phyloP scores from a whole-genome alignment of 1,140 invertebrate species.

The Brachionus rubens region DNA sequence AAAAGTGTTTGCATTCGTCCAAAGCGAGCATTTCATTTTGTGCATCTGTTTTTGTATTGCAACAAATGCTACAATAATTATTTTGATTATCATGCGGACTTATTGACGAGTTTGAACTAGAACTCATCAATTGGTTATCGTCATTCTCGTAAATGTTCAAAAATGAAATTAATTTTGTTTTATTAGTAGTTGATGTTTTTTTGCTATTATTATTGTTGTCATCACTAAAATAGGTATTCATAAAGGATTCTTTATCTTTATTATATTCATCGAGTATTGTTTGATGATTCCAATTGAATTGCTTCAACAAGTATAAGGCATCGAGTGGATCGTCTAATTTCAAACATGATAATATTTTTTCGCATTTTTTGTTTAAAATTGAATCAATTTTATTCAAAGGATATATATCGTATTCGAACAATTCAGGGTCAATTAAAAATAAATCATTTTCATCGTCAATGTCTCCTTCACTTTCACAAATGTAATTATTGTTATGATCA shows the following conservation, averaged over 20 bases:
- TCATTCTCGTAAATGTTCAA: conserved; percentile 5
- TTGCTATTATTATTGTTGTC: conserved; percentile 34
- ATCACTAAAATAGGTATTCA: conserved; percentile 8
- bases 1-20: conserved; percentile 16
- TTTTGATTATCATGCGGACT: too few species aligned
- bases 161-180: not conserved
- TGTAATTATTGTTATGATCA: conserved; percentile 35
- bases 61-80: conserved; percentile 5
- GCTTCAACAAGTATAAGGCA: not conserved
- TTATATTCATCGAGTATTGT: not conserved
- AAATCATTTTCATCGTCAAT: conserved; percentile 33
- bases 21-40: not conserved
- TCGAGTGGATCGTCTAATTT: conserved; percentile 3
- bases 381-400: conserved; percentile 17
- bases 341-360: not conserved
- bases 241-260: not conserved
- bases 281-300: conserved; percentile 22
- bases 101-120: too few species aligned
- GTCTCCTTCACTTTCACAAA: conserved; percentile 16
- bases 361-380: conserved; percentile 22
- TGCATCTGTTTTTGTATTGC: not conserved
- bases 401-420: conserved; percentile 22
- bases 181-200: not conserved
- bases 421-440: not conserved
- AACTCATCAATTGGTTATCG: too few species aligned